A percentile compares a stretch with the other conserved stretches of the same genome.
phyloP scores from a whole-genome alignment of 2,113 vertebrate species.

The Cyphomyrus discorhynchus region DNA sequence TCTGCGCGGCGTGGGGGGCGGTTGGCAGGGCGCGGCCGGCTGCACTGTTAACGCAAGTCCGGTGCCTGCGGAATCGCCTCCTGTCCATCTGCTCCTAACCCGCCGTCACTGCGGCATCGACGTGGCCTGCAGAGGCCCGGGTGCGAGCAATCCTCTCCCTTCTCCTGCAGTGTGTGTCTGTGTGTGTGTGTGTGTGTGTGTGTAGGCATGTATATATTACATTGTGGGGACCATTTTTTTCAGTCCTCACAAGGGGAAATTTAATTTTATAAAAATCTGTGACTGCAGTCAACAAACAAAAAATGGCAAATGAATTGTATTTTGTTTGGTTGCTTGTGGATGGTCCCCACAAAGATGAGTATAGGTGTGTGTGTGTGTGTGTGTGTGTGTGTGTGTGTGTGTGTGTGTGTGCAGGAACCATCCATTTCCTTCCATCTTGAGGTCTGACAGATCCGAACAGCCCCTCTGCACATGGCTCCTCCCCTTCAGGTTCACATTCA shows the following conservation, averaged over 20 bases:
- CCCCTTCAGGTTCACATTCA: background rate
- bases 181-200: background rate
- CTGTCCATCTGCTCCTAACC: constrained; percentile 58
- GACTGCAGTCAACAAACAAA: no score
- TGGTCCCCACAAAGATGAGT: no score
- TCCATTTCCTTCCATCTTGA: background rate
- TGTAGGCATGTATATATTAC: background rate
- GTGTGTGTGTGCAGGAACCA: background rate
- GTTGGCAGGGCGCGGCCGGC: constrained; percentile 35
- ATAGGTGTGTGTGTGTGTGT: background rate
- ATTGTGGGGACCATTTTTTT: no score
- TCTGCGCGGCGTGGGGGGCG: constrained; percentile 35
- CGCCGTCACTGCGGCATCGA: constrained; percentile 37
- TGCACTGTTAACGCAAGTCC: constrained; percentile 19
- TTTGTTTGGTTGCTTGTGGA: no score
- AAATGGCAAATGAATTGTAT: no score
- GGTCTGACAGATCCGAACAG: background rate
- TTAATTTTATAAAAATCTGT: no score
- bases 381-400: background rate
- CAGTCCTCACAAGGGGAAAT: no score
- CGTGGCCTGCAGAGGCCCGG: background rate
- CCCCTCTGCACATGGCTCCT: background rate
- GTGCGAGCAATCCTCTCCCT: background rate
- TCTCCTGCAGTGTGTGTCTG: background rate
- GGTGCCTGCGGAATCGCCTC: constrained; percentile 57